These are phyloP conservation scores for Apodemia mormo DNA, from an alignment of 2,888 invertebrate species.

Conservation along the genomic window DNA sequence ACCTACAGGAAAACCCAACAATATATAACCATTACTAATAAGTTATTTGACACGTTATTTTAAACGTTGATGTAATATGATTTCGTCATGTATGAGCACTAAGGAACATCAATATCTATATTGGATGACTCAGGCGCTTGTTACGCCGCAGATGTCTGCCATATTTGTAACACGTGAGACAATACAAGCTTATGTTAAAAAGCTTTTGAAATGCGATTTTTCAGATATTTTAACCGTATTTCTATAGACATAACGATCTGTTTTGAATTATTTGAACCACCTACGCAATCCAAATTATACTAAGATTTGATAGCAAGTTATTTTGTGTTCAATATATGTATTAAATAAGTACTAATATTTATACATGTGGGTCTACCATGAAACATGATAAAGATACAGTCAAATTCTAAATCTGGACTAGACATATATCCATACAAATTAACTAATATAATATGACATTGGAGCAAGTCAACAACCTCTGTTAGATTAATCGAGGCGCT, in stretches of 20 bases:
- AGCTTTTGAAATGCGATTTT: not conserved
- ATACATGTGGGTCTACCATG: too few relatives aligned
- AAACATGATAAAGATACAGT: not conserved
- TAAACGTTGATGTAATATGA: slow-evolving; percentile 13
- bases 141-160: slow-evolving; percentile 23
- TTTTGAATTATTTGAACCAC: not conserved
- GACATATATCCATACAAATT: not conserved
- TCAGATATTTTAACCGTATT: not conserved
- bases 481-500: too few relatives aligned
- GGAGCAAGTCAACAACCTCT: too few relatives aligned
- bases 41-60: slow-evolving; percentile 15
- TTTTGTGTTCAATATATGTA: not conserved
- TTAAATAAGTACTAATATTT: not conserved
- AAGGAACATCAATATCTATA: slow-evolving; percentile 19
- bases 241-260: not conserved
- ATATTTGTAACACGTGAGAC: not conserved
- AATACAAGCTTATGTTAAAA: slow-evolving; percentile 3
- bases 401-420: not conserved
- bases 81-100: slow-evolving; percentile 10
- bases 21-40: slow-evolving; percentile 10
- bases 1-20: not conserved
- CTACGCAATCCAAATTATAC: not conserved
- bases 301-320: not conserved
- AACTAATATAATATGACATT: not conserved
- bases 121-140: slow-evolving; percentile 22